Conservation (phyloP, 2,113 vertebrate species). For the Hydrolagus affinis region DNA sequence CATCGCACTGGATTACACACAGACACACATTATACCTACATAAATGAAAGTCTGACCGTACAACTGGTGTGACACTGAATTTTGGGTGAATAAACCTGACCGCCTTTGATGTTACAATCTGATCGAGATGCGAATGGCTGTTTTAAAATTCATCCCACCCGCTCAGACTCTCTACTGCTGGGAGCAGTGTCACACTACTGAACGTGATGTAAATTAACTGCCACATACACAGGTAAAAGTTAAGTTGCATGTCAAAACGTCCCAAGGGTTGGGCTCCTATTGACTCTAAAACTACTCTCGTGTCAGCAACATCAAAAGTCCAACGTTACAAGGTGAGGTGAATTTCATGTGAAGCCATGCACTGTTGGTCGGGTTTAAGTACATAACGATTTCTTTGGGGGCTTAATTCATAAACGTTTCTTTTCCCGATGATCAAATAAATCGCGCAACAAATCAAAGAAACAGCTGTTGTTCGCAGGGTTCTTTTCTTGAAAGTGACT, state of each 20-base stretch:
- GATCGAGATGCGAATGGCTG: too few species aligned
- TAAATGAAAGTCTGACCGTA: too few species aligned
- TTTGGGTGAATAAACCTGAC: too few species aligned
- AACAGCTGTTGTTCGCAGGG: conserved; percentile 5
- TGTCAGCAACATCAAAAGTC: not conserved
- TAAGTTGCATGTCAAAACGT: conserved; percentile 2
- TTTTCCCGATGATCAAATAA: conserved; percentile 6
- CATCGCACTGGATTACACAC: too few species aligned
- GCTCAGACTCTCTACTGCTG: too few species aligned
- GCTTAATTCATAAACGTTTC: conserved; percentile 4
- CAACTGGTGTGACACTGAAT: too few species aligned
- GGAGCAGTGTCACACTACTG: too few species aligned
- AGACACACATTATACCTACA: too few species aligned
- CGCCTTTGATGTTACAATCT: too few species aligned
- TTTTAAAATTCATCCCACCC: too few species aligned
- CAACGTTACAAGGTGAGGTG: not conserved
- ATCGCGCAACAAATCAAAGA: conserved; percentile 22
- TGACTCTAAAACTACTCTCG: not conserved
- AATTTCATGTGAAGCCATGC: not conserved
- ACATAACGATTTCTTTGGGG: conserved; percentile 12
- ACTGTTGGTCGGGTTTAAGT: not conserved
- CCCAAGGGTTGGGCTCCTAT: not conserved
- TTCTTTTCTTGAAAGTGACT: not conserved
- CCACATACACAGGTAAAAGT: not conserved
- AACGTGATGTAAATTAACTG: not conserved